A percentile compares a stretch with the other conserved stretches of the same genome.
Conservation (phyloP, 2,888 invertebrate genomes). For the Nesidiocoris tenuis region DNA sequence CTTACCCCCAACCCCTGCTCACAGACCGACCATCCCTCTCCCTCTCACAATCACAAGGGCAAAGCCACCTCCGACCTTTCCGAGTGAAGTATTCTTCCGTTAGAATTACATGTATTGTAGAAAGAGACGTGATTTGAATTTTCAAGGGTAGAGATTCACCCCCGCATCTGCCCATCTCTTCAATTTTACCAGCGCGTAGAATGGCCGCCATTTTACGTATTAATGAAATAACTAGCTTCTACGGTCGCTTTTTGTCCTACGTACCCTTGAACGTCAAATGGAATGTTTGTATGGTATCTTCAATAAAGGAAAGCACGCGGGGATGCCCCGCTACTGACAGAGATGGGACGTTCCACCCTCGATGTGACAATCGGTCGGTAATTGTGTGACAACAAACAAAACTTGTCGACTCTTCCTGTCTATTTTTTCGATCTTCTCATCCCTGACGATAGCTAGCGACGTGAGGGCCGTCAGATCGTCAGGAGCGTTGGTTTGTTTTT, state of each 20-base stretch:
- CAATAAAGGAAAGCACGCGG: slow-evolving; percentile 8
- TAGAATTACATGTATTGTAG: neutral
- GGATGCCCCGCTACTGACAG: slow-evolving; percentile 1
- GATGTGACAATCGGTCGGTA: slow-evolving; percentile 16
- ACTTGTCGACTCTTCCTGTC: slow-evolving; percentile 16
- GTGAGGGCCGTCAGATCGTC: neutral
- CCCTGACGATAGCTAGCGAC: neutral
- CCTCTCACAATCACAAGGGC: neutral
- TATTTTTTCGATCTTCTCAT: neutral
- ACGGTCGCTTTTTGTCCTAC: neutral
- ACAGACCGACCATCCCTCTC: no score
- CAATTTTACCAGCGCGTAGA: neutral
- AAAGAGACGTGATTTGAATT: slow-evolving; percentile 8
- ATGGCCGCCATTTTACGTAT: slow-evolving; percentile 27
- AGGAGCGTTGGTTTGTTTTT: slow-evolving; percentile 5
- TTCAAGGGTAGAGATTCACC: neutral
- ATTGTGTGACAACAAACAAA: slow-evolving; percentile 16
- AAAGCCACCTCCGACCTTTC: neutral
- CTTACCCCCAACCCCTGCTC: neutral
- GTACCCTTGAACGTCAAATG: neutral
- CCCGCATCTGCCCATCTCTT: slow-evolving; percentile 6
- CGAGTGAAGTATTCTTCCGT: neutral
- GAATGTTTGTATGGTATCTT: neutral
- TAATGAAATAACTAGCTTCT: slow-evolving; percentile 13
- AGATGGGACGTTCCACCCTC: neutral